Base-by-base conservation (phyloP, 2,797 vertebrate genomes). In the Parambassis ranga region DNA sequence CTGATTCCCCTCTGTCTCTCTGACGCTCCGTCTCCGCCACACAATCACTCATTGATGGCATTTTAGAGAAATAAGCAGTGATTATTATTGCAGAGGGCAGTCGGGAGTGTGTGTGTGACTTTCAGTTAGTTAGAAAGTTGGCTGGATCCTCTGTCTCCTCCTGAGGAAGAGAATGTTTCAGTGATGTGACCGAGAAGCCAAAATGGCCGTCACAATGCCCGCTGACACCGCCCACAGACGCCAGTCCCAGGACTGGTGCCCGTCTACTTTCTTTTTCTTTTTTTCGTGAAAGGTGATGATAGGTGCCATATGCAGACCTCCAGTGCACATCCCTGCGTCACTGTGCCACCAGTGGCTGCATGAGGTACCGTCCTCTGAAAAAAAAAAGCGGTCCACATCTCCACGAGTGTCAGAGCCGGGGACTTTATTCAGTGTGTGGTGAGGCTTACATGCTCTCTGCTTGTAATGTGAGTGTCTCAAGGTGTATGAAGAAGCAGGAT, bases 61-160 rank as follows among this genome's bases (percentile, higher is more conserved):
- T 73, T 39, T 48, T 28, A 31, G 47, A 80, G 60, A 67, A 57
- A 68, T 41, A 67, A 61, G 62, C 28, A 39, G 42, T 55, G 65
- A 67, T 65, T 71, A 66, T 83, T 81, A 82, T 86, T 86, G 81
- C 82, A 79, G 64, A 71, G 56, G 75, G 57, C 44, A 53, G 26
- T 22, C 32, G 69, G 59, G 47, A 71, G 67, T 60, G 38, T 49
- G 38, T 7, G 41, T 62, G 48, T 75, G 50, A 64, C 52, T 52
- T 62, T 23, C 51, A 71, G 57, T 61, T 22, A 55, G 35, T 67
- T 31, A 55, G 19, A 26, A 28, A 63, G 60, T 39, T 63, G 59
- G 51, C 43, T 28, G 22, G 32, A 33, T 46, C 55, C 23, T 42
- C 52, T 18, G 36, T 68, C 71, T 65, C 72, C 65, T 71, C 64